phyloP scores from a whole-genome alignment of 2,113 vertebrate species.

The Bos taurus region DNA sequence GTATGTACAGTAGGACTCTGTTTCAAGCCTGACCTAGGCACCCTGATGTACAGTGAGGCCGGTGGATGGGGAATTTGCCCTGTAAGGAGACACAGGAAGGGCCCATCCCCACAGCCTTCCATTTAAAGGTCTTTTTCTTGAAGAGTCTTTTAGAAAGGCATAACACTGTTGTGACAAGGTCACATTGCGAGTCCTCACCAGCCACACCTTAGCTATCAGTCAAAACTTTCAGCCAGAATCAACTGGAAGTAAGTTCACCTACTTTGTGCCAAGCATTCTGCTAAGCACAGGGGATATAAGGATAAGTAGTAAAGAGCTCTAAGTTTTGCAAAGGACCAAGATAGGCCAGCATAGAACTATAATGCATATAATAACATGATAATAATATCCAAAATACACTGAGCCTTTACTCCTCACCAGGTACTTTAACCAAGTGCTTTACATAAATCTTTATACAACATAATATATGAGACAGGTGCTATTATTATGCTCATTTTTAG shows the following conservation, averaged over 20 bases:
- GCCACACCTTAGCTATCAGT: background rate
- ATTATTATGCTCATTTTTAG: background rate
- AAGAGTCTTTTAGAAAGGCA: background rate
- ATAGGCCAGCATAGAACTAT: background rate
- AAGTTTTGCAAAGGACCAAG: background rate
- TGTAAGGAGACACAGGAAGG: background rate
- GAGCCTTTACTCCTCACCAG: background rate
- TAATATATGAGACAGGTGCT: background rate
- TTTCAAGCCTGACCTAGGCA: background rate
- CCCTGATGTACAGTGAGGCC: background rate
- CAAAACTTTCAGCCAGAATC: background rate
- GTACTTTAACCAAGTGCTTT: background rate
- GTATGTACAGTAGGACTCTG: background rate
- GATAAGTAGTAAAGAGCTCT: background rate
- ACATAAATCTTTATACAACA: background rate
- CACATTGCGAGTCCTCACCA: background rate
- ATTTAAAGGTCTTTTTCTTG: background rate
- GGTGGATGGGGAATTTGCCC: background rate
- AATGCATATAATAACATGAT: background rate
- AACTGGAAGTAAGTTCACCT: background rate
- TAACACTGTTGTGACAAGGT: background rate
- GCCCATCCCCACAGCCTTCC: background rate
- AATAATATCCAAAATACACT: background rate
- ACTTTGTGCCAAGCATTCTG: background rate
- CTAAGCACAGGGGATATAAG: background rate